A percentile compares a stretch with the other conserved stretches of the same genome.
phyloP scores from a whole-genome alignment of 2,888 invertebrate genomes.

The Stenolophus ochropezus region DNA sequence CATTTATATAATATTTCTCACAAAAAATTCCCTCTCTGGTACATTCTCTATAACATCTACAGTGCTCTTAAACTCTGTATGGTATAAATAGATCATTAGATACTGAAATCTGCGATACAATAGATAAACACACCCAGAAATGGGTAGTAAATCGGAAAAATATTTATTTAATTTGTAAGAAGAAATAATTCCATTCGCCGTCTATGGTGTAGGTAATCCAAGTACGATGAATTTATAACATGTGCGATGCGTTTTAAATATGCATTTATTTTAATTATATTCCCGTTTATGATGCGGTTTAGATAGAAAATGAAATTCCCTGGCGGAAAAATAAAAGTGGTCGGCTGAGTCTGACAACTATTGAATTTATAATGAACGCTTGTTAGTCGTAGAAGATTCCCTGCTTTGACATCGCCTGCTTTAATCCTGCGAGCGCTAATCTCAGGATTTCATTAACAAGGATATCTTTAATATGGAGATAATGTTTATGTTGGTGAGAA shows the following conservation, averaged over 20 bases:
- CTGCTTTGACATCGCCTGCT: not conserved
- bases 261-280: slow-evolving; percentile 46
- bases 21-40: no score
- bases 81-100: no score
- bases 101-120: not conserved
- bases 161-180: not conserved
- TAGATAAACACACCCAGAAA: not conserved
- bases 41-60: no score
- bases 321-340: slow-evolving; percentile 31
- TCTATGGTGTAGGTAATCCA: not conserved
- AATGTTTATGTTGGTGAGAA: slow-evolving; percentile 13
- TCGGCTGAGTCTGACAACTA: slow-evolving; percentile 27
- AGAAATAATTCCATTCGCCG: not conserved
- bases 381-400: slow-evolving; percentile 26
- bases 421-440: not conserved
- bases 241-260: slow-evolving; percentile 36
- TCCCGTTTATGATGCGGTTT: slow-evolving; percentile 39
- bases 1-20: no score
- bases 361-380: slow-evolving; percentile 50
- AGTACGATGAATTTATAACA: slow-evolving; percentile 40
- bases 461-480: slow-evolving; percentile 13
- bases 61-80: no score
- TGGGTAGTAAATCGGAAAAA: not conserved
- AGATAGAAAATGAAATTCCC: slow-evolving; percentile 46
- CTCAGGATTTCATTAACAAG: slow-evolving; percentile 15